These are phyloP conservation scores for Ceyx cyanopectus DNA, from an alignment of 2,113 vertebrate species.

Conservation along the genomic window DNA sequence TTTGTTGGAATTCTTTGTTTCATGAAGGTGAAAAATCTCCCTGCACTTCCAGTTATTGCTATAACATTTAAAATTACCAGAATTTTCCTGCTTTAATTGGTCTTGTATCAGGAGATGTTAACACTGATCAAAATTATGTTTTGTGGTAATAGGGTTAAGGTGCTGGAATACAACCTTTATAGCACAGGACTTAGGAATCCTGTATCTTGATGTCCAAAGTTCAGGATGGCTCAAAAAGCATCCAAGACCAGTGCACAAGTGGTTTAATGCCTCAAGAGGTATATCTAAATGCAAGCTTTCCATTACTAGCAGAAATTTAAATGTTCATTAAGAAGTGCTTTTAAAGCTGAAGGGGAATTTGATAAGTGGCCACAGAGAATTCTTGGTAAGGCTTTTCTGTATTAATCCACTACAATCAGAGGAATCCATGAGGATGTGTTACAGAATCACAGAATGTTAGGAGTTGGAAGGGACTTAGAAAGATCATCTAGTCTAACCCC, in stretches of 20 bases:
- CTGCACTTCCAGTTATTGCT: not conserved
- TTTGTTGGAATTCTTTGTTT: not conserved
- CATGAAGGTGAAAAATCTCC: not conserved
- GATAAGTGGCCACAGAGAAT: slow-evolving; percentile 16
- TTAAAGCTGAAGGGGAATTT: not conserved
- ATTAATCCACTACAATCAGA: not conserved
- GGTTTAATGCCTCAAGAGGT: not conserved
- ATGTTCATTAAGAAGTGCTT: slow-evolving; percentile 16
- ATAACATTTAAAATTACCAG: not conserved
- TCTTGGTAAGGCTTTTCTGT: not conserved
- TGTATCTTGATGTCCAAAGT: not conserved
- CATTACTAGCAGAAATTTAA: not conserved
- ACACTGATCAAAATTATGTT: not conserved
- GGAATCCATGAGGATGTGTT: not conserved
- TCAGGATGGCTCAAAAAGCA: not conserved
- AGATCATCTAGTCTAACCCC: too few species aligned
- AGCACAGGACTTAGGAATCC: not conserved
- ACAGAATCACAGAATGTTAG: too few species aligned
- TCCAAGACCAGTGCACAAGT: not conserved
- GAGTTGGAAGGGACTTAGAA: too few species aligned
- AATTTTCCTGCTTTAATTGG: not conserved
- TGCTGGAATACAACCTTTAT: not conserved
- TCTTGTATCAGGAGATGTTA: not conserved
- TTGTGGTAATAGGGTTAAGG: not conserved
- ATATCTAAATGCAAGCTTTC: not conserved